These are phyloP conservation scores for Helleia helle DNA, from an alignment of 2,888 invertebrate genomes.

Conservation along the genomic window DNA sequence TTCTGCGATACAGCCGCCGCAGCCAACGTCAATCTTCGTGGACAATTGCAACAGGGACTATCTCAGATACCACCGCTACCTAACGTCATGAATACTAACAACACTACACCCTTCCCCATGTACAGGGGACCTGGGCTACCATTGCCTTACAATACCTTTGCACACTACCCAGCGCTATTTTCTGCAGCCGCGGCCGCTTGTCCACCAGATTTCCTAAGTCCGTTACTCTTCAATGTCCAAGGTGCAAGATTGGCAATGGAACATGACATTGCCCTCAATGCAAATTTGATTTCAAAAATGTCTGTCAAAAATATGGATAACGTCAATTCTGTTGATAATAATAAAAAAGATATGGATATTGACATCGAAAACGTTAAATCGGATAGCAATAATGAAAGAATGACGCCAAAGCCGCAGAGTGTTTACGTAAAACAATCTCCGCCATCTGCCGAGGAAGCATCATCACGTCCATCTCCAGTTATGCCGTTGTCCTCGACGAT, in stretches of 20 bases:
- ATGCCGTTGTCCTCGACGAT: conserved; percentile 65
- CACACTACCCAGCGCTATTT: conserved; percentile 73
- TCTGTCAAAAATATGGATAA: conserved; percentile 58
- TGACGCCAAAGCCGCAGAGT: conserved; percentile 67
- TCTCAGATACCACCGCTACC: conserved; percentile 52
- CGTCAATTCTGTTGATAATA: conserved; percentile 53
- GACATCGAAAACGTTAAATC: conserved; percentile 43
- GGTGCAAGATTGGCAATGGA: conserved; percentile 65
- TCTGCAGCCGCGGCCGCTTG: conserved; percentile 63
- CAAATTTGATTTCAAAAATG: conserved; percentile 66
- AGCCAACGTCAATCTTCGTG: conserved; percentile 54
- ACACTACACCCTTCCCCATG: conserved; percentile 79
- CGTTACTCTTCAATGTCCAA: conserved; percentile 78
- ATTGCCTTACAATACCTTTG: conserved; percentile 78
- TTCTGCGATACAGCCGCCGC: conserved; percentile 91
- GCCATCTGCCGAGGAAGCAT: conserved; percentile 78
- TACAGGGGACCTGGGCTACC: conserved; percentile 79
- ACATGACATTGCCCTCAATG: conserved; percentile 66
- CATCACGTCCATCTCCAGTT: conserved; percentile 78
- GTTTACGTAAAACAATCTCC: conserved; percentile 76
- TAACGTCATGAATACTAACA: conserved; percentile 61
- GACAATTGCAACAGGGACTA: conserved; percentile 55
- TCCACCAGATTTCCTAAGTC: conserved; percentile 76
- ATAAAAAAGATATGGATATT: conserved; percentile 46
- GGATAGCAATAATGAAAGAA: conserved; percentile 56